Conservation (phyloP, 2,113 vertebrate species). For the Actinemys pallida region DNA sequence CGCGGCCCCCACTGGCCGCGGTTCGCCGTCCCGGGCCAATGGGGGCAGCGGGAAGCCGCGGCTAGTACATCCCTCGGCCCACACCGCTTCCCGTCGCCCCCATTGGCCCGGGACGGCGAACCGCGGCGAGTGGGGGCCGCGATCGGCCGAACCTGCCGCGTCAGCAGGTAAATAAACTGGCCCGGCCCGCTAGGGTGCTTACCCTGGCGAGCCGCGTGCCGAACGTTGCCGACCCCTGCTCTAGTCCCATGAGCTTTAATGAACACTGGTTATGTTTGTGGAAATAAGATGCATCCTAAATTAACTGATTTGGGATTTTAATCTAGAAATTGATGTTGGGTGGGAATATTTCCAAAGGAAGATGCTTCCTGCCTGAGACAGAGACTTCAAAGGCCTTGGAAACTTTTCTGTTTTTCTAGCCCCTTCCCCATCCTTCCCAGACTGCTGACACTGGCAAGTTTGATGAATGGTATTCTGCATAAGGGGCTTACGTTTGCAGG, state of each 20-base stretch:
- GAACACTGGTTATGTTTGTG: accelerated
- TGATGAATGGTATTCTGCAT: background rate
- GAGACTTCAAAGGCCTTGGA: background rate
- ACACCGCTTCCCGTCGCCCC: too few species aligned
- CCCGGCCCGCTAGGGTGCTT: too few species aligned
- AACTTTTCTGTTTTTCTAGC: accelerated
- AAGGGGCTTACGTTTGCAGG: background rate
- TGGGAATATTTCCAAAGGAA: background rate
- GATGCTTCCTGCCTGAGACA: background rate
- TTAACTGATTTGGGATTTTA: accelerated
- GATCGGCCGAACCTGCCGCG: too few species aligned
- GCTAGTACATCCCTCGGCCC: too few species aligned
- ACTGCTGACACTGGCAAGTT: background rate
- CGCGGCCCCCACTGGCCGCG: too few species aligned
- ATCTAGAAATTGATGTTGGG: background rate
- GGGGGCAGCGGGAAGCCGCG: too few species aligned
- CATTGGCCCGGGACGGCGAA: too few species aligned
- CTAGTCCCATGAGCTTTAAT: accelerated
- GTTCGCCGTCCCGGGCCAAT: too few species aligned
- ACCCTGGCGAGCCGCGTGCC: too few species aligned
- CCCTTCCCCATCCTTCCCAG: background rate
- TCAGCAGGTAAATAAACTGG: too few species aligned
- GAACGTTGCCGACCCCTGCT: background rate
- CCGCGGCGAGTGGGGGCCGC: too few species aligned
- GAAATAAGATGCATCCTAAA: background rate